Evolutionary conservation across 2,113 vertebrate genomes (phyloP).

Genomic region (Scolopax mira): DNA sequence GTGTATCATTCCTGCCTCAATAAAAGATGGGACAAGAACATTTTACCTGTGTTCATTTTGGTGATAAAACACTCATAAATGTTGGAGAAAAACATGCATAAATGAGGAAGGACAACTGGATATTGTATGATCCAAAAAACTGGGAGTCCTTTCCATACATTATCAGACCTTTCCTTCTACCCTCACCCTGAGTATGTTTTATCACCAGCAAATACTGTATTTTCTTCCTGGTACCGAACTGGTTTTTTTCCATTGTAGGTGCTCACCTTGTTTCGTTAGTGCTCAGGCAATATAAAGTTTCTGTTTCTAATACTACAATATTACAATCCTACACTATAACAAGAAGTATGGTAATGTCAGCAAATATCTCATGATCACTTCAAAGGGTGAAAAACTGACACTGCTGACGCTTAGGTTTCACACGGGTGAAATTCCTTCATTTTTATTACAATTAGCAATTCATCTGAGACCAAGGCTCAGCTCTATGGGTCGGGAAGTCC

Average conservation of each 20-base stretch:
- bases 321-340: neutral
- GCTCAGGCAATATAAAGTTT: neutral
- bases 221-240: neutral
- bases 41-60: neutral
- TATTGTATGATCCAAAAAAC: neutral
- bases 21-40: neutral
- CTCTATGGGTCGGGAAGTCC: neutral
- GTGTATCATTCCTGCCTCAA: neutral
- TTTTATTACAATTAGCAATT: neutral
- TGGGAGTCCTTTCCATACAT: neutral
- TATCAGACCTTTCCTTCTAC: neutral
- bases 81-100: neutral
- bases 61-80: neutral
- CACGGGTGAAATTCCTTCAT: neutral
- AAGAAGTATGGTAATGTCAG: neutral
- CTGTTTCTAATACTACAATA: neutral
- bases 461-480: neutral
- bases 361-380: neutral
- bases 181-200: neutral
- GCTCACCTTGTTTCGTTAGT: neutral
- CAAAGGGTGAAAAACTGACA: neutral
- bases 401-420: neutral
- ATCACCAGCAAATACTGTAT: accelerated
- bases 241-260: neutral
- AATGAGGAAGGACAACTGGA: neutral